A percentile compares a stretch with the other conserved stretches of the same genome.
These are phyloP conservation scores for Nephotettix cincticeps DNA, from an alignment of 1,140 invertebrate species.

Conservation along the genomic window DNA sequence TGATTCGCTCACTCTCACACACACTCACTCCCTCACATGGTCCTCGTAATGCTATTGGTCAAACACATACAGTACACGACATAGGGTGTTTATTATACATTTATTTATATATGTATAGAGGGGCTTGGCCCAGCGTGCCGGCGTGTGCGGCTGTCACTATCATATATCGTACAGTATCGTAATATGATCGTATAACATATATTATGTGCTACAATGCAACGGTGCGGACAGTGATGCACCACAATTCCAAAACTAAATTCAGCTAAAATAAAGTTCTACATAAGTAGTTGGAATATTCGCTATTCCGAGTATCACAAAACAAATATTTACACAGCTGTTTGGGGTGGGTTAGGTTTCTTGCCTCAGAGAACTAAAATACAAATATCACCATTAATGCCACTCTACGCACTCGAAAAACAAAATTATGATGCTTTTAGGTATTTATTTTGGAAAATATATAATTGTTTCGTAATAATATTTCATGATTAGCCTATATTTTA, in stretches of 20 bases:
- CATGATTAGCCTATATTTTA: too few species aligned
- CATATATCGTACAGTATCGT: neutral
- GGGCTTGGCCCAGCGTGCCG: neutral
- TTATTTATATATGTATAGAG: constrained; percentile 15
- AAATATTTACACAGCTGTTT: constrained; percentile 18
- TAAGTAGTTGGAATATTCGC: constrained; percentile 12
- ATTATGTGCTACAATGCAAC: neutral
- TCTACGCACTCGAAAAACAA: too few species aligned
- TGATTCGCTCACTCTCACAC: constrained; percentile 1
- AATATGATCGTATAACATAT: constrained; percentile 20
- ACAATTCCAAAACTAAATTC: neutral
- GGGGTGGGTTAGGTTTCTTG: neutral
- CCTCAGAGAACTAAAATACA: too few species aligned
- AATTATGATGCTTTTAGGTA: too few species aligned
- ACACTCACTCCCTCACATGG: constrained; percentile 5
- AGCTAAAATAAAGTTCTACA: constrained; percentile 25
- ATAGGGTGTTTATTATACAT: constrained; percentile 13
- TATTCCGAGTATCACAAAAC: constrained; percentile 27
- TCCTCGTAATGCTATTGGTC: constrained; percentile 3
- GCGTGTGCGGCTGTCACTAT: neutral
- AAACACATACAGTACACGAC: constrained; percentile 23
- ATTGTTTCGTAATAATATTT: too few species aligned
- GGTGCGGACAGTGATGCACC: neutral
- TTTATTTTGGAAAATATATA: too few species aligned
- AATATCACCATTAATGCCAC: too few species aligned